A percentile compares a stretch with the other conserved stretches of the same genome.
phyloP scores from a whole-genome alignment of 2,888 invertebrate genomes.

The Loripinus fragilis region DNA sequence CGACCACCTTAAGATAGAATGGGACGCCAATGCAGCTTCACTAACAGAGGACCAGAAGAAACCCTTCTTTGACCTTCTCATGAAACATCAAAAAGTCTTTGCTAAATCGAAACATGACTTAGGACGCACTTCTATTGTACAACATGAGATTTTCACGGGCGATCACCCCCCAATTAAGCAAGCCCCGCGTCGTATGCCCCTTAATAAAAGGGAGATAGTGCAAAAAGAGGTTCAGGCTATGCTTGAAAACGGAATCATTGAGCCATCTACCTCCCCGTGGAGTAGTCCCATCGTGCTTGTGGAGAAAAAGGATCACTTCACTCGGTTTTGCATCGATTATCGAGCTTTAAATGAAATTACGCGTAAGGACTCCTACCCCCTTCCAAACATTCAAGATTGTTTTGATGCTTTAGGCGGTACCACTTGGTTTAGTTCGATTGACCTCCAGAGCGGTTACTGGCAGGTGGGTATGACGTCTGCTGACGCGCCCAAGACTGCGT shows the following conservation, averaged over 20 bases:
- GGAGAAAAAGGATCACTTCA: neutral
- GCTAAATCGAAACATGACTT: conserved; percentile 15
- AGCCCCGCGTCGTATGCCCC: neutral
- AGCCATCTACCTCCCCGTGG: neutral
- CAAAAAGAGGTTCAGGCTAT: neutral
- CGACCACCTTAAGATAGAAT: neutral
- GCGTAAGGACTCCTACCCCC: neutral
- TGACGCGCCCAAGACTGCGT: neutral
- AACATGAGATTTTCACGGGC: conserved; percentile 2
- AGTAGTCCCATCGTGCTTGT: conserved; percentile 9
- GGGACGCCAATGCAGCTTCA: conserved; percentile 7
- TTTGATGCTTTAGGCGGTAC: conserved; percentile 15
- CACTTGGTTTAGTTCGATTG: conserved; percentile 4
- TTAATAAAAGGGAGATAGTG: neutral
- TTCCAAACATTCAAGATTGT: conserved; percentile 4
- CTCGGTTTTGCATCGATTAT: conserved; percentile 5
- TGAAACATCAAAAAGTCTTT: conserved; percentile 8
- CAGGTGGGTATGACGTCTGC: neutral
- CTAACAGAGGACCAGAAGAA: neutral
- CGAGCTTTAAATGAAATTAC: neutral
- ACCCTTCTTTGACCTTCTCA: neutral
- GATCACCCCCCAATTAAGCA: conserved; percentile 3
- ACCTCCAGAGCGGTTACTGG: conserved; percentile 15
- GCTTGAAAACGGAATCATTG: neutral
- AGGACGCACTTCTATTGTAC: conserved; percentile 1